phyloP scores from a whole-genome alignment of 1,140 invertebrate genomes.

The Drosophila miranda region DNA sequence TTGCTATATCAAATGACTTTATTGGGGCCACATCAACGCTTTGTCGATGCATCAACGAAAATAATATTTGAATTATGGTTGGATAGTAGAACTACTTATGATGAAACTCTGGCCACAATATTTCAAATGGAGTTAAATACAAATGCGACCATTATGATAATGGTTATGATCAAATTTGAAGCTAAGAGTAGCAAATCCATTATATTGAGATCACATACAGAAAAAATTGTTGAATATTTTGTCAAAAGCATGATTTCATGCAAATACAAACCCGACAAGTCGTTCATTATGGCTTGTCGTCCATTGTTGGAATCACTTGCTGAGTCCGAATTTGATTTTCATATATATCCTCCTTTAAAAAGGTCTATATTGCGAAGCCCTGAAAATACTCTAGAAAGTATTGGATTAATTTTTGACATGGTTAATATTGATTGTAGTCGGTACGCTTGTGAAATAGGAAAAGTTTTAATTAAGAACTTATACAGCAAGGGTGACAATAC shows the following conservation, averaged over 20 bases:
- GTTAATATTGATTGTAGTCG: conserved; percentile 91
- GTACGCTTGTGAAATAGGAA: conserved; percentile 91
- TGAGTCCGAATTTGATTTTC: conserved; percentile 89
- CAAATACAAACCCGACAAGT: conserved; percentile 89
- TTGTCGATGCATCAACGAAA: conserved; percentile 67
- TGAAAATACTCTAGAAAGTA: conserved; percentile 93
- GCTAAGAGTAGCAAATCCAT: conserved; percentile 15
- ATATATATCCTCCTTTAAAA: conserved; percentile 92
- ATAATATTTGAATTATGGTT: conserved; percentile 66
- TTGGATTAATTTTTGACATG: conserved; percentile 88
- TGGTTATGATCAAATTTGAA: conserved; percentile 55
- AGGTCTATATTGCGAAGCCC: conserved; percentile 97
- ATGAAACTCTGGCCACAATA: conserved; percentile 45
- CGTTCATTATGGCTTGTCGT: conserved; percentile 86
- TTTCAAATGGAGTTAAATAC: conserved; percentile 64
- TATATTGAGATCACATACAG: conserved; percentile 81
- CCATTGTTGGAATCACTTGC: conserved; percentile 86
- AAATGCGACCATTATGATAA: conserved; percentile 60
- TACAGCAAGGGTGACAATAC: conserved; percentile 92
- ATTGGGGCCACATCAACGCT: conserved; percentile 44
- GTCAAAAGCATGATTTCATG: conserved; percentile 91
- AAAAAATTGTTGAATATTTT: conserved; percentile 88
- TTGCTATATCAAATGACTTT: conserved; percentile 66
- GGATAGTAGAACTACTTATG: conserved; percentile 59
- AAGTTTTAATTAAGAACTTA: conserved; percentile 90